A percentile compares a stretch with the other conserved stretches of the same genome.
Conservation (phyloP, 2,797 vertebrate genomes). For the Sebastolobus altivelis region DNA sequence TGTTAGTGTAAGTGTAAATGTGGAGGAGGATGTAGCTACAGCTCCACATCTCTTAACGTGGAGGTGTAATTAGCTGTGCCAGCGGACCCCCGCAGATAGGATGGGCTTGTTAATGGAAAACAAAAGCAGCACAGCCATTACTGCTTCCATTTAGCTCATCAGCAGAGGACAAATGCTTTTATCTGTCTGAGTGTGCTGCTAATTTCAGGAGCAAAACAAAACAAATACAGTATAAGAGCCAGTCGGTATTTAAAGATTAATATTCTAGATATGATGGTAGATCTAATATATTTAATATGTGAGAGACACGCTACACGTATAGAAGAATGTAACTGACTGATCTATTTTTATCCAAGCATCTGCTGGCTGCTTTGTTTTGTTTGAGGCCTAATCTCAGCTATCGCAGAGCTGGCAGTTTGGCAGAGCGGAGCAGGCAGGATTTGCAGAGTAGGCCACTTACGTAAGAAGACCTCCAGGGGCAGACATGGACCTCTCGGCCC, state of each 20-base stretch:
- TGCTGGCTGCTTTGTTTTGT: slow-evolving; percentile 67
- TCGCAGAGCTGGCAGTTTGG: slow-evolving; percentile 66
- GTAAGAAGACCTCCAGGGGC: slow-evolving; percentile 92
- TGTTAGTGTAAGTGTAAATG: slow-evolving; percentile 23
- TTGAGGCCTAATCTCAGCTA: slow-evolving; percentile 53
- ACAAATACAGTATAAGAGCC: slow-evolving; percentile 23
- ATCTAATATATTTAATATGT: slow-evolving; percentile 1
- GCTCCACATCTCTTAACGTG: slow-evolving; percentile 55
- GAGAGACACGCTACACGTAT: slow-evolving; percentile 19
- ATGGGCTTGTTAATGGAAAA: slow-evolving; percentile 63
- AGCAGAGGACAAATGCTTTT: slow-evolving; percentile 47
- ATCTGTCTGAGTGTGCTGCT: slow-evolving; percentile 30
- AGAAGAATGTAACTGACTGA: slow-evolving; percentile 20
- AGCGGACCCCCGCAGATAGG: slow-evolving; percentile 33
- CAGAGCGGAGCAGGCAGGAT: slow-evolving; percentile 62
- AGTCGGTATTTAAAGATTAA: slow-evolving; percentile 28
- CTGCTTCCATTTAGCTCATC: slow-evolving; percentile 47
- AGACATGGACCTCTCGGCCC: slow-evolving; percentile 94
- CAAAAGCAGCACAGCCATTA: slow-evolving; percentile 48
- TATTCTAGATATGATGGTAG: neutral
- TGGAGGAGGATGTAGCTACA: slow-evolving; percentile 59
- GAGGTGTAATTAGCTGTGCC: slow-evolving; percentile 67
- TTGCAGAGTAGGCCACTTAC: slow-evolving; percentile 85
- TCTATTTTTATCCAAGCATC: slow-evolving; percentile 71
- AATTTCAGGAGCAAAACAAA: slow-evolving; percentile 25